Conservation (phyloP, 2,888 invertebrate species). For the Stegana nigrithorax region DNA sequence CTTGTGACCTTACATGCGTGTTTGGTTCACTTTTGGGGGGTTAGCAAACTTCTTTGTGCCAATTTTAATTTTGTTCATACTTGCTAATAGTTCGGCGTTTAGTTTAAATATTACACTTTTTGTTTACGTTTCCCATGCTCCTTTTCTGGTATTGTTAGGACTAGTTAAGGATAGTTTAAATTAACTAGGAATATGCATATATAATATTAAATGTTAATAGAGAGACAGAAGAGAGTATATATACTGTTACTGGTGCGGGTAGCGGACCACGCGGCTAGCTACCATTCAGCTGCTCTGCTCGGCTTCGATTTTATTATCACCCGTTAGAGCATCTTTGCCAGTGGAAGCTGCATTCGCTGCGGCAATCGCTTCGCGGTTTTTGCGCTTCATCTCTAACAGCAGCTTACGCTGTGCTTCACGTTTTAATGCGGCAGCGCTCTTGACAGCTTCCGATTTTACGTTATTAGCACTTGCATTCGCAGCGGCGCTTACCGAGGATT, state of each 20-base stretch:
- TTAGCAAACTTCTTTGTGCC: slow-evolving; percentile 6
- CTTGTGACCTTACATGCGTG: neutral
- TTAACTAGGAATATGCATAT: slow-evolving; percentile 47
- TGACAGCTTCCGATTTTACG: slow-evolving; percentile 38
- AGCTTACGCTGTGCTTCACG: slow-evolving; percentile 82
- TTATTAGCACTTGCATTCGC: slow-evolving; percentile 43
- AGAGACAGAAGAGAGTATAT: slow-evolving; percentile 32
- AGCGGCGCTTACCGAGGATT: slow-evolving; percentile 35
- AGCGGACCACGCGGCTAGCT: slow-evolving; percentile 26
- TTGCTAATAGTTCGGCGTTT: slow-evolving; percentile 19
- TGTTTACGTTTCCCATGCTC: slow-evolving; percentile 31
- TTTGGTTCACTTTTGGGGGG: neutral
- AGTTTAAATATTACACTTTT: too few species aligned
- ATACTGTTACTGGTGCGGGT: slow-evolving; percentile 47
- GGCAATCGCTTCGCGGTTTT: slow-evolving; percentile 62
- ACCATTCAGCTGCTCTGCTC: slow-evolving; percentile 54
- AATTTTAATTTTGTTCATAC: too few species aligned
- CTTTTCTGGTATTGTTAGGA: slow-evolving; percentile 42
- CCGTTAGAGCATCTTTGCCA: slow-evolving; percentile 33
- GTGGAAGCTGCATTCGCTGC: slow-evolving; percentile 29
- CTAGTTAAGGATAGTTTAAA: slow-evolving; percentile 55
- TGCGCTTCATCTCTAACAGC: slow-evolving; percentile 75
- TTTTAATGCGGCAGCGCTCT: slow-evolving; percentile 70
- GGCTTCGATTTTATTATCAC: slow-evolving; percentile 39
- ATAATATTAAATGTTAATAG: slow-evolving; percentile 28